Conservation (phyloP, 1,140 invertebrate genomes). For the Drosophila parabipectinata region DNA sequence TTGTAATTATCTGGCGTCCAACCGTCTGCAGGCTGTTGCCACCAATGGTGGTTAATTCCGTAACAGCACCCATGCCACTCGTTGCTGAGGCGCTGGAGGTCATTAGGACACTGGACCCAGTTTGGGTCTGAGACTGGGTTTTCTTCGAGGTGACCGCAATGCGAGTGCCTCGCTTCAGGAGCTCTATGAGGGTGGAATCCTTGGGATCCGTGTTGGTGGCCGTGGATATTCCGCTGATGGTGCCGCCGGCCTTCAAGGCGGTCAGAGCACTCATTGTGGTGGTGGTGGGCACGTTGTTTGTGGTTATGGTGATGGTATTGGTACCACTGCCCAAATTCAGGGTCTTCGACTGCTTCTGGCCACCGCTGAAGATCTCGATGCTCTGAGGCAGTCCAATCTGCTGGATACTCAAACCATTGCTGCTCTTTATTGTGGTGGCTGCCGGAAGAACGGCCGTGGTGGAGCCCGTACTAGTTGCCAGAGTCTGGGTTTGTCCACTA, state of each 20-base stretch:
- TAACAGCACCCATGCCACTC: slow-evolving; percentile 11
- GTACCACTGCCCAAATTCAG: slow-evolving; percentile 61
- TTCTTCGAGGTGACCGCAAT: slow-evolving; percentile 86
- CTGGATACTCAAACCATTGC: slow-evolving; percentile 62
- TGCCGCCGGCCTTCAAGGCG: slow-evolving; percentile 59
- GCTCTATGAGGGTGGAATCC: slow-evolving; percentile 86
- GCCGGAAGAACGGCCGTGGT: slow-evolving; percentile 67
- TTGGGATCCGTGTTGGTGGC: slow-evolving; percentile 78
- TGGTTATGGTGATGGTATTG: slow-evolving; percentile 75
- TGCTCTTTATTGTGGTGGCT: slow-evolving; percentile 76
- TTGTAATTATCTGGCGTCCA: slow-evolving; percentile 76
- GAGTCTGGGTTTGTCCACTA: slow-evolving; percentile 36
- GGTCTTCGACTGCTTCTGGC: slow-evolving; percentile 64
- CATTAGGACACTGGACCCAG: slow-evolving; percentile 39
- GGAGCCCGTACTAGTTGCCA: slow-evolving; percentile 41
- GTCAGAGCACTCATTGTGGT: slow-evolving; percentile 71
- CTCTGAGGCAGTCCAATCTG: slow-evolving; percentile 79
- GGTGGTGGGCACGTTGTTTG: slow-evolving; percentile 73
- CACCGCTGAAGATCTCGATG: slow-evolving; percentile 77
- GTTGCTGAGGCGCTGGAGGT: slow-evolving; percentile 27
- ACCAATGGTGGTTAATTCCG: slow-evolving; percentile 53
- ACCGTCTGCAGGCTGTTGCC: slow-evolving; percentile 37
- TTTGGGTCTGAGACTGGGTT: slow-evolving; percentile 47
- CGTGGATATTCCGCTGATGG: slow-evolving; percentile 37
- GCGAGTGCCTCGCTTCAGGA: slow-evolving; percentile 89